Evolutionary conservation across 2,797 vertebrate genomes (phyloP).

Genomic region (Poecilia gillii): DNA sequence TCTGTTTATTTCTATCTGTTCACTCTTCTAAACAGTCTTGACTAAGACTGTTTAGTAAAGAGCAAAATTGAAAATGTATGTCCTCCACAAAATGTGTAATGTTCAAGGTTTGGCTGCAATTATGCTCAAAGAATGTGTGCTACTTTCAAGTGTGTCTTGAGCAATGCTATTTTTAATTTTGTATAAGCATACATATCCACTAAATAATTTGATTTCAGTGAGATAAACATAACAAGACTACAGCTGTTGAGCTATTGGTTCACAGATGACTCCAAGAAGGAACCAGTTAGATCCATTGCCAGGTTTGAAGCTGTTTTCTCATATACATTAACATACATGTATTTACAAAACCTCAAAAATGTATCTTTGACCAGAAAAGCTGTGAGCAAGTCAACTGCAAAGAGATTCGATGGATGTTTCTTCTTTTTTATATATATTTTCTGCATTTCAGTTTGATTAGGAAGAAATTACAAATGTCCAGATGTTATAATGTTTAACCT

Average conservation of each 20-base stretch:
- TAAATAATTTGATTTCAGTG: constrained; percentile 21
- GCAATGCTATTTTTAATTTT: constrained; percentile 13
- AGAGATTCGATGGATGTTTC: constrained; percentile 60
- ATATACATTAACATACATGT: background rate
- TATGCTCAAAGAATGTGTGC: constrained; percentile 17
- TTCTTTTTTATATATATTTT: constrained; percentile 38
- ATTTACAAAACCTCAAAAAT: constrained; percentile 17
- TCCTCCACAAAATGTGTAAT: constrained; percentile 42
- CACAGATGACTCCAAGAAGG: constrained; percentile 23
- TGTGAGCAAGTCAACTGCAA: constrained; percentile 59
- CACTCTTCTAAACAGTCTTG: constrained; percentile 59
- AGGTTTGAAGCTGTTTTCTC: constrained; percentile 15
- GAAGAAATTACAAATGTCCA: constrained; percentile 25
- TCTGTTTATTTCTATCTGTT: constrained; percentile 71
- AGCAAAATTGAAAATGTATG: constrained; percentile 55
- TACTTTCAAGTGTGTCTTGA: constrained; percentile 35
- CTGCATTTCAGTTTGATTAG: constrained; percentile 29
- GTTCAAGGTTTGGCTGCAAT: constrained; percentile 18
- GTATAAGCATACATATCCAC: constrained; percentile 16
- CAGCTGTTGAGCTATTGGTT: constrained; percentile 14
- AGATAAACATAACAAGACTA: constrained; percentile 24
- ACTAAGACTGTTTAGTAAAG: constrained; percentile 64
- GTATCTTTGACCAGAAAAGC: constrained; percentile 45
- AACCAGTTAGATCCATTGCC: constrained; percentile 9
- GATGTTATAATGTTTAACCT: constrained; percentile 49